Conservation (phyloP, 2,888 invertebrate genomes). For the Pediacus dermestoides region DNA sequence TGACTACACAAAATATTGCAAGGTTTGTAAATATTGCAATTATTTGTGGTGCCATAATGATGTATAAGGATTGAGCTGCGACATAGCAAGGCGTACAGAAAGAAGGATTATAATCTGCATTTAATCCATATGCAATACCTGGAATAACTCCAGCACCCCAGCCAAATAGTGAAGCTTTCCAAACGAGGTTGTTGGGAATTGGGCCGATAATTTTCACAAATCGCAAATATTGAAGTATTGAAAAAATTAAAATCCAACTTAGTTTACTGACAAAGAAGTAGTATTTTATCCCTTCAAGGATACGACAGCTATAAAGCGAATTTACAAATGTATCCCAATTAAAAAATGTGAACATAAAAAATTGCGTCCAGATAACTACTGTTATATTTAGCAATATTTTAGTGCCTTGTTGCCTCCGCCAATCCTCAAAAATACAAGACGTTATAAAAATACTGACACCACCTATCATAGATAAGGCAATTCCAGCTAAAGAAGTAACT, state of each 20-base stretch:
- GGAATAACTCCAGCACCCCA: constrained; percentile 61
- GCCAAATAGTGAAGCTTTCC: constrained; percentile 60
- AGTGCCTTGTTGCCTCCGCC: constrained; percentile 61
- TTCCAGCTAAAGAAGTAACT: constrained; percentile 54
- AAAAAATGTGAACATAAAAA: constrained; percentile 40
- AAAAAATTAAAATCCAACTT: constrained; percentile 71
- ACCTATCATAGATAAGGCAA: constrained; percentile 54
- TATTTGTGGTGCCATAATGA: constrained; percentile 56
- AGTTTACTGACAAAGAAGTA: constrained; percentile 65
- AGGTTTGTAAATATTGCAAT: constrained; percentile 56
- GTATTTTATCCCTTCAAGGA: constrained; percentile 60
- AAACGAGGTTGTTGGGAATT: constrained; percentile 57
- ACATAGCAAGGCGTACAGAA: constrained; percentile 56
- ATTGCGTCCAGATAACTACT: constrained; percentile 52
- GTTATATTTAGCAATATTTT: constrained; percentile 60
- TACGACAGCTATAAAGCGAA: constrained; percentile 48
- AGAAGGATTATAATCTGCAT: constrained; percentile 51
- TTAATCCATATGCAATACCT: constrained; percentile 52
- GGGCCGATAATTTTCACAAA: constrained; percentile 63
- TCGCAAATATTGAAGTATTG: constrained; percentile 62
- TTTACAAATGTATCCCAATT: constrained; percentile 18
- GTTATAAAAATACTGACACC: constrained; percentile 54
- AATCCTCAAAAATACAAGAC: constrained; percentile 55
- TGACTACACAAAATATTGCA: constrained; percentile 57
- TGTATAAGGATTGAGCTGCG: constrained; percentile 54